These are phyloP conservation scores for Emydoidea blandingii DNA, from an alignment of 2,797 vertebrate species.

Conservation along the genomic window DNA sequence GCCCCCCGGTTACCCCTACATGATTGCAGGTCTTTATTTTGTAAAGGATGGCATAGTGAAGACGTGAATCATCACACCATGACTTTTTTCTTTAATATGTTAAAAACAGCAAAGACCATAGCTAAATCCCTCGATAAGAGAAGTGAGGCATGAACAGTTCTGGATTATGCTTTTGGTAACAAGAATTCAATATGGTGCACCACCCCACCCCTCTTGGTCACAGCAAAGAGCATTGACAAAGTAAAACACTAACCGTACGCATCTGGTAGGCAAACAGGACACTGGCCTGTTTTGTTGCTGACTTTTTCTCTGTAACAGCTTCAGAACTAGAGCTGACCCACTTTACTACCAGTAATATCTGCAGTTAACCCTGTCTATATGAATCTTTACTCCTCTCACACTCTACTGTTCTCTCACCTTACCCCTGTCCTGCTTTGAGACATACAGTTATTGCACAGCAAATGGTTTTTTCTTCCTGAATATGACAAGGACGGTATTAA, in stretches of 20 bases:
- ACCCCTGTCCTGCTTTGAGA: conserved; percentile 52
- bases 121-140: background rate
- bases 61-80: no score
- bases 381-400: background rate
- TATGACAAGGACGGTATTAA: conserved; percentile 79
- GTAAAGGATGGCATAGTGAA: background rate
- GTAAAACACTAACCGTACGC: background rate
- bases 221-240: background rate
- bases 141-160: background rate
- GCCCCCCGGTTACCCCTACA: background rate
- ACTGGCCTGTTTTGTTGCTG: background rate
- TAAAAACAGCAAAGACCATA: background rate
- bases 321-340: background rate
- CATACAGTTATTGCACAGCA: conserved; percentile 64
- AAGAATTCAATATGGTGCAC: background rate
- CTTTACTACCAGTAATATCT: background rate
- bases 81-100: background rate
- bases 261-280: background rate
- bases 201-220: background rate
- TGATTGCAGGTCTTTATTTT: background rate
- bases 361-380: background rate
- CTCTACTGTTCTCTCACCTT: conserved; percentile 39
- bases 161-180: background rate
- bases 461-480: conserved; percentile 73
- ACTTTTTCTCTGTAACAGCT: background rate